Base-by-base conservation (phyloP, 1,140 invertebrate genomes). In the Pachypsylla venusta region DNA sequence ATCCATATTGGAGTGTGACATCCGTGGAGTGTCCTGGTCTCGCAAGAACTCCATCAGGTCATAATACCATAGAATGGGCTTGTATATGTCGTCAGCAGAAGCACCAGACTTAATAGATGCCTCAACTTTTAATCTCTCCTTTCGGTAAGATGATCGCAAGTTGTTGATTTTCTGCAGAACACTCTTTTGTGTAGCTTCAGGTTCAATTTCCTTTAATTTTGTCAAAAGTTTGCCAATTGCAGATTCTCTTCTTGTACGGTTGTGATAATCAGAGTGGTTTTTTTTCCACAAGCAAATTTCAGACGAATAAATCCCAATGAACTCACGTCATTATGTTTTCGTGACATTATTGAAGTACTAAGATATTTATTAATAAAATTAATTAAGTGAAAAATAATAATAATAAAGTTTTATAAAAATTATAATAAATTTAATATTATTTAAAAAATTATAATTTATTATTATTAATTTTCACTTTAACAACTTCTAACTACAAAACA, bases 81-180 rank as follows among this genome's bases (percentile, higher is more conserved):
- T 60, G 28, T 54, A 58, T 16, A 62, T 60, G 30, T 66, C 62
- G 12, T 66, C 63, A 16, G 62, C 55, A 30, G 54, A 62, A 54
- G 64, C 60, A 60, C 63, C 63, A 63, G 56, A 57, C 39, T 57
- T 57, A 25, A 35, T 35, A 2, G 28, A 39, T 19, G 30, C 30
- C 24, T 39, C 24, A 30, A 40, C 54, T 53, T 56, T 70, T 57
- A 67, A 67, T 53, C 61, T 63, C 63, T 70, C 64, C 59, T 66
- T 68, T 35, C 65, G 63, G 55, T 63, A 60, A 61, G 59, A 63
- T 53, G 62, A 64, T 64, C 67, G 62, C 53, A 70, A 60, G 64
- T 64, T 68, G 65, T 68, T 67, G 26, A 68, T 67, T 64, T 69
- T 69, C 64, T 59, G 66, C 35, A 64, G 57, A 57, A 70, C 61